Conservation (phyloP, 2,888 invertebrate genomes). For the Clusia tigrina region DNA sequence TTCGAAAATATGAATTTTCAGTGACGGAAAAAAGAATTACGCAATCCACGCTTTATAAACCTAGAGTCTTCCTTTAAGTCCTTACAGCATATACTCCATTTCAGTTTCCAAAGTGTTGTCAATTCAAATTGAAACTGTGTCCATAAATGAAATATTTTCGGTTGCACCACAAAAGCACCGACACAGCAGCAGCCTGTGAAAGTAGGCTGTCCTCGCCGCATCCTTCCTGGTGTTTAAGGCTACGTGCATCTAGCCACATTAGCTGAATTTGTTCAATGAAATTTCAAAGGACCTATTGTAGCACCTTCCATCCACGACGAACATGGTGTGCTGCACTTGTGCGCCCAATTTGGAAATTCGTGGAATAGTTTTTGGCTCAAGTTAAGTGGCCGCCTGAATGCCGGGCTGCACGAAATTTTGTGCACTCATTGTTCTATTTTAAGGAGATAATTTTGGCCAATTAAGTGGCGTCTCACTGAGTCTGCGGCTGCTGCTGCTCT, state of each 20-base stretch:
- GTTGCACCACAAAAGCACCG: constrained; percentile 8
- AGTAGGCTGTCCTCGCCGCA: constrained; percentile 23
- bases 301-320: not conserved
- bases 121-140: constrained; percentile 9
- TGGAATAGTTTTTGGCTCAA: not conserved
- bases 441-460: constrained; percentile 28
- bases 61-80: no score
- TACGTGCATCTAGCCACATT: not conserved
- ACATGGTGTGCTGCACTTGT: not conserved
- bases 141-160: constrained; percentile 2
- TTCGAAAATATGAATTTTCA: no score
- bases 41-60: no score
- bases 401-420: constrained; percentile 9
- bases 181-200: constrained; percentile 31
- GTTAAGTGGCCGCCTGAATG: no score
- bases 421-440: constrained; percentile 30
- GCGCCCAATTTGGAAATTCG: not conserved
- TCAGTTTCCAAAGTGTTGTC: constrained; percentile 17
- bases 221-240: constrained; percentile 6
- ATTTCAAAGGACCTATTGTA: not conserved
- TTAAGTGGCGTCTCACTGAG: constrained; percentile 37
- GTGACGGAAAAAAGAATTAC: no score
- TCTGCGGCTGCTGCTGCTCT: constrained; percentile 18
- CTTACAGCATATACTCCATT: no score
- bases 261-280: constrained; percentile 6